These are phyloP conservation scores for Drosophila cardini DNA, from an alignment of 1,140 invertebrate species.

Conservation along the genomic window DNA sequence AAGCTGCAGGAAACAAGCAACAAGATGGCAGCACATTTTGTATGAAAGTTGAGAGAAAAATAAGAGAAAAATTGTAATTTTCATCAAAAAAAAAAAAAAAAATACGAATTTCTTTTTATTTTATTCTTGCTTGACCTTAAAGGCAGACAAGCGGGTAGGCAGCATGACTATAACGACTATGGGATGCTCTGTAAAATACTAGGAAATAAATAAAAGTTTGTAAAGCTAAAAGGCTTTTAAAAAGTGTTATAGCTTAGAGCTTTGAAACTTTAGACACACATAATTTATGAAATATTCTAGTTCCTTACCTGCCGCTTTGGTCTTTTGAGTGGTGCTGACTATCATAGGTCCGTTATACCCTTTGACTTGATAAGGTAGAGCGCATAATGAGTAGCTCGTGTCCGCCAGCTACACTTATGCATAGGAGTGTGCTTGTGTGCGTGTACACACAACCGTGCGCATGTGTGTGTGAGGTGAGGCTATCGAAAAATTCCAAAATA, in stretches of 20 bases:
- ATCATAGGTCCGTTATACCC: constrained; percentile 2
- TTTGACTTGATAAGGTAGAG: background rate
- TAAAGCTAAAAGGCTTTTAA: background rate
- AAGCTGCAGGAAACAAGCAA: constrained; percentile 65
- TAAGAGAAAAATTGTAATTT: constrained; percentile 82
- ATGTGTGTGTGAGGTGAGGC: constrained; percentile 54
- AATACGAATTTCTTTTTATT: constrained; percentile 66
- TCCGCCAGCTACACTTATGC: constrained; percentile 48
- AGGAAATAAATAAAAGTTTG: no score
- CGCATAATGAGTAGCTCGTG: constrained; percentile 71
- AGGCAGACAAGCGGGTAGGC: constrained; percentile 25
- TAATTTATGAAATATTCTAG: background rate
- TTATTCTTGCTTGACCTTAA: constrained; percentile 76
- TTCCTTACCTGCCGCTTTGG: background rate
- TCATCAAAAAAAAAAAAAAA: constrained; percentile 65
- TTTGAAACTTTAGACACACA: background rate
- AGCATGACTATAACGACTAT: background rate
- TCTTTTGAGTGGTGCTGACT: background rate
- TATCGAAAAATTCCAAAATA: constrained; percentile 83
- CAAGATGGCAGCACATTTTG: constrained; percentile 71
- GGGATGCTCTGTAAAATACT: background rate
- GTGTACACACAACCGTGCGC: constrained; percentile 26
- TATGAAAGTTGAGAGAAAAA: constrained; percentile 79
- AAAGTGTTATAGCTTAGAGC: no score
- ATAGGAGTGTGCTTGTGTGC: constrained; percentile 36